A percentile compares a stretch with the other conserved stretches of the same genome.
These are phyloP conservation scores for Gryllus bimaculatus DNA, from an alignment of 1,140 invertebrate genomes.

Conservation along the genomic window DNA sequence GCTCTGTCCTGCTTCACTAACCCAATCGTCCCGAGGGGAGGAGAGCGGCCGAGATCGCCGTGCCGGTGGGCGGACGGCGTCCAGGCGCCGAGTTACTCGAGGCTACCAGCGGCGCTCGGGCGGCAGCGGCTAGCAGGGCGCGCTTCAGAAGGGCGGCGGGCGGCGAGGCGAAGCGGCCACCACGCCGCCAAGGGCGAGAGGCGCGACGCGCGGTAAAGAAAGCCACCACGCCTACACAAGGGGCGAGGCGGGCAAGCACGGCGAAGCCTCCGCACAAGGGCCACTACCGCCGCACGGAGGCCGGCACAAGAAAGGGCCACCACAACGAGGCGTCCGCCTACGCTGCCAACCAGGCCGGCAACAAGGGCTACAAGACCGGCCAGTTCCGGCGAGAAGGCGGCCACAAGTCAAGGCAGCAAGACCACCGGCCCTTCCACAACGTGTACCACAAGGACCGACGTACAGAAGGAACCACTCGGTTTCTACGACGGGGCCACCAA, in stretches of 20 bases:
- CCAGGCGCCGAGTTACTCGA: too few species aligned
- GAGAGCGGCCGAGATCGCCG: too few species aligned
- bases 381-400: slow-evolving; percentile 32
- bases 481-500: slow-evolving; percentile 61
- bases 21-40: too few species aligned
- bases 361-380: slow-evolving; percentile 34
- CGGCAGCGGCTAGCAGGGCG: too few species aligned
- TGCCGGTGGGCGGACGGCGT: too few species aligned
- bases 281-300: slow-evolving; percentile 28
- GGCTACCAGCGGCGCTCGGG: too few species aligned
- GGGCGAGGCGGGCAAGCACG: slow-evolving; percentile 56
- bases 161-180: slow-evolving; percentile 14
- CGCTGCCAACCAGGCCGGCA: slow-evolving; percentile 35
- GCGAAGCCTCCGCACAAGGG: slow-evolving; percentile 48
- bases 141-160: slow-evolving; percentile 22
- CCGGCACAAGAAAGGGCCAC: slow-evolving; percentile 31
- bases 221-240: slow-evolving; percentile 30
- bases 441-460: slow-evolving; percentile 62
- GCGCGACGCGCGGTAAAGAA: slow-evolving; percentile 22
- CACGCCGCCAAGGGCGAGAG: slow-evolving; percentile 17
- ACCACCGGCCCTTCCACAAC: slow-evolving; percentile 60
- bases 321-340: slow-evolving; percentile 35
- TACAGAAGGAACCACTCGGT: slow-evolving; percentile 60
- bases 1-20: too few species aligned
- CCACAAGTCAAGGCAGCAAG: slow-evolving; percentile 54